These are phyloP conservation scores for Enteromius trimaculatus DNA, from an alignment of 2,797 vertebrate genomes.

Conservation along the genomic window DNA sequence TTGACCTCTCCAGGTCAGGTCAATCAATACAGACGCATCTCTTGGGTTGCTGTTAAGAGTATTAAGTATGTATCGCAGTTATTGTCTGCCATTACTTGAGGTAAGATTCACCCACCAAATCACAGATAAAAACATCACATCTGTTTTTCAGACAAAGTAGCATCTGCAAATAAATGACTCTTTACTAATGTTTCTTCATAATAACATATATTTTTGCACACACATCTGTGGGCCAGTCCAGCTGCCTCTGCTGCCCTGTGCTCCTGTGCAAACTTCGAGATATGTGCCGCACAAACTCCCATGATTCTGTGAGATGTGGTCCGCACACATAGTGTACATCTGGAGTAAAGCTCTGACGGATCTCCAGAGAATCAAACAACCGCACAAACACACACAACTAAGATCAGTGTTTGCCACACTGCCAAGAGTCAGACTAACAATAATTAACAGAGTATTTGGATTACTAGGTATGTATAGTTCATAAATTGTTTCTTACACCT, in stretches of 20 bases:
- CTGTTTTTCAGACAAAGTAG: neutral
- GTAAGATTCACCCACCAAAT: neutral
- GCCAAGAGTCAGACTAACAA: conserved; percentile 4
- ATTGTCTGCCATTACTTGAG: neutral
- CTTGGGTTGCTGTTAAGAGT: conserved; percentile 44
- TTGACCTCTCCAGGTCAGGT: conserved; percentile 53
- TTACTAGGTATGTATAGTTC: neutral
- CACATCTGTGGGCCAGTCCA: conserved; percentile 34
- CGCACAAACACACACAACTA: conserved; percentile 25
- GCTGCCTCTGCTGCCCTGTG: conserved; percentile 22
- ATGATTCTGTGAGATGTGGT: conserved; percentile 1
- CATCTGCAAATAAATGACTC: neutral
- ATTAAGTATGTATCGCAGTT: too few relatives aligned
- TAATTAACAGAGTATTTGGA: too few relatives aligned
- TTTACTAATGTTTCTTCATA: neutral
- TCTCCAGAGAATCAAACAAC: conserved; percentile 22
- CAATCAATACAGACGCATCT: conserved; percentile 47
- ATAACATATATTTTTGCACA: neutral
- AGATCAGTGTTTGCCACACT: neutral
- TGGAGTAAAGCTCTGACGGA: conserved; percentile 29
- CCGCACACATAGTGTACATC: conserved; percentile 12
- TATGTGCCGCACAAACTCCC: neutral
- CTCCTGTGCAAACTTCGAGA: neutral
- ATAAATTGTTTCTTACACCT: neutral
- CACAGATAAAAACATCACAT: neutral